Conservation (phyloP, 2,888 invertebrate species). For the Lapara coniferarum region DNA sequence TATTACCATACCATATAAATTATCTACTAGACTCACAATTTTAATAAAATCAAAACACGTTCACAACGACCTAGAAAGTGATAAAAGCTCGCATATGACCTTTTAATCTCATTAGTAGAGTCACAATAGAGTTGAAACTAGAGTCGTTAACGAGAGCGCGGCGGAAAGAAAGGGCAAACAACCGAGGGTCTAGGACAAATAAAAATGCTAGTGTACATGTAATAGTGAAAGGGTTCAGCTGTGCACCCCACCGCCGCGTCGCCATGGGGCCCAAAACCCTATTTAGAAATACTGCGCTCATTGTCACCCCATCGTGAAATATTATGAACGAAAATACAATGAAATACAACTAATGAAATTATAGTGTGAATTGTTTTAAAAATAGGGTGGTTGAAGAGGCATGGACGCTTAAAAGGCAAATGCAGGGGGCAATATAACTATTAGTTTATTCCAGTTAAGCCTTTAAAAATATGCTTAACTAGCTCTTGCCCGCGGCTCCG, state of each 20-base stretch:
- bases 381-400: not conserved
- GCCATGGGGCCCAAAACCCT: not conserved
- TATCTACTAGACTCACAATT: not conserved
- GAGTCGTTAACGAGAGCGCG: conserved; percentile 16
- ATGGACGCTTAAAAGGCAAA: not conserved
- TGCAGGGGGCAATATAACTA: not conserved
- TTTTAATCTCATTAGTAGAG: not conserved
- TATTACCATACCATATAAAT: no score
- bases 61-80: not conserved
- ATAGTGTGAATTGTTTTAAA: conserved; percentile 12
- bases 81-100: not conserved
- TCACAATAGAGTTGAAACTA: conserved; percentile 5
- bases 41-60: not conserved
- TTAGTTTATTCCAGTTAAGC: not conserved
- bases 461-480: not conserved
- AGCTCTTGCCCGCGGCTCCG: no score
- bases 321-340: conserved; percentile 16
- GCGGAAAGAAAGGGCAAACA: conserved; percentile 28
- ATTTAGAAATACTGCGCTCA: conserved; percentile 3
- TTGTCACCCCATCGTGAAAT: conserved; percentile 18
- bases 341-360: conserved; percentile 4
- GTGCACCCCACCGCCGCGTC: not conserved
- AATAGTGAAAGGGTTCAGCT: conserved; percentile 27
- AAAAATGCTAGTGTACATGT: conserved; percentile 41
- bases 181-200: conserved; percentile 37